Evolutionary conservation across 2,888 invertebrate species (phyloP).

Genomic region (Oxystoma pomonae): DNA sequence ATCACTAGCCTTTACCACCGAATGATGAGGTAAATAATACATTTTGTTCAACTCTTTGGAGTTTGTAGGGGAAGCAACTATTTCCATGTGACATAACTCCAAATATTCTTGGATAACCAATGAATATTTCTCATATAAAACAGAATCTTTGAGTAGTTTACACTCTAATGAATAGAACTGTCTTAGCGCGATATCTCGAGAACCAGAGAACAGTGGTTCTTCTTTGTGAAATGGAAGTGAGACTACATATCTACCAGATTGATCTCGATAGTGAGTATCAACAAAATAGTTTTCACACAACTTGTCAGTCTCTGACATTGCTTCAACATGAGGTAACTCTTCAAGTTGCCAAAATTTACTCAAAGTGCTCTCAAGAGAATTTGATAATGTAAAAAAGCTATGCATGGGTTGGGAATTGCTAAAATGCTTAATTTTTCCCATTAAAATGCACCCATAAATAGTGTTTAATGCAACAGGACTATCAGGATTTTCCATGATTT

Average conservation of each 20-base stretch:
- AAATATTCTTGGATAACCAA: too few species aligned
- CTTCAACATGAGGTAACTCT: not conserved
- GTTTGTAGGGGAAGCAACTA: too few species aligned
- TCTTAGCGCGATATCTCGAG: not conserved
- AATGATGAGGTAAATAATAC: too few species aligned
- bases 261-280: not conserved
- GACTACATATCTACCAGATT: not conserved
- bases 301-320: constrained; percentile 1
- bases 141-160: not conserved
- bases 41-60: too few species aligned
- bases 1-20: too few species aligned
- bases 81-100: too few species aligned
- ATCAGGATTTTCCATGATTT: too few species aligned
- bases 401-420: not conserved
- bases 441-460: not conserved
- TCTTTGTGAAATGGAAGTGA: not conserved
- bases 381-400: not conserved
- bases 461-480: constrained; percentile 1
- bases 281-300: not conserved
- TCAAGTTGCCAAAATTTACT: constrained; percentile 3
- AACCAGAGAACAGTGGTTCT: not conserved
- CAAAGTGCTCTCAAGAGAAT: not conserved
- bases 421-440: not conserved
- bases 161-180: constrained; percentile 1
- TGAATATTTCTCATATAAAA: too few species aligned